Percentiles rank a stretch among this genome's conserved stretches.
These are phyloP conservation scores for Gobio gobio DNA, from an alignment of 2,113 vertebrate genomes.

Conservation along the genomic window DNA sequence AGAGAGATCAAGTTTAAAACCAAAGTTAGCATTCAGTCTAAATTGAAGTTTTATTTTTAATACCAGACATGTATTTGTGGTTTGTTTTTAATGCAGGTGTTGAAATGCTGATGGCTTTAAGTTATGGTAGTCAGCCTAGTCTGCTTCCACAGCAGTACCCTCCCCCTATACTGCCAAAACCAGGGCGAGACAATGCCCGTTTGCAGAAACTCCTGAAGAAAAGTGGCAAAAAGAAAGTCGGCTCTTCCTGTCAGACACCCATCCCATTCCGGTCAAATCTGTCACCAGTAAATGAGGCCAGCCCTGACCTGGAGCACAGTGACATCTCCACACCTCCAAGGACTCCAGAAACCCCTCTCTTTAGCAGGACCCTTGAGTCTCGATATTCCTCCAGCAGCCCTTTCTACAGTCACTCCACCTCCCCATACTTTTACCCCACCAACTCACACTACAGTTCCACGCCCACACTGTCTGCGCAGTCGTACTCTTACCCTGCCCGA, in stretches of 20 bases:
- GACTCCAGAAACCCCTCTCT: constrained; percentile 52
- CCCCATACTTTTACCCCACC: constrained; percentile 70
- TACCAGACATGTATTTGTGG: constrained; percentile 27
- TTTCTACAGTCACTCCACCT: constrained; percentile 36
- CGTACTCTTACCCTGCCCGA: constrained; percentile 43
- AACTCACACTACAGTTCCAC: constrained; percentile 60
- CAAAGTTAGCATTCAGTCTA: background rate
- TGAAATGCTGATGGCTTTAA: constrained; percentile 82
- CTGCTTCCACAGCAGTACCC: constrained; percentile 69
- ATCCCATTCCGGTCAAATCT: constrained; percentile 83
- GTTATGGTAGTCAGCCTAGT: constrained; percentile 65
- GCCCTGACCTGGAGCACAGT: constrained; percentile 80
- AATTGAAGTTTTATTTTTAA: background rate
- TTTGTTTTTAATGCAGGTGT: constrained; percentile 70
- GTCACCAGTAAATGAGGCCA: constrained; percentile 90
- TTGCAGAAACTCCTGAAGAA: constrained; percentile 89
- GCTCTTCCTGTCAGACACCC: constrained; percentile 65
- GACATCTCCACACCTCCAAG: constrained; percentile 68
- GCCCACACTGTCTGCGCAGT: constrained; percentile 51
- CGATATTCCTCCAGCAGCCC: constrained; percentile 65
- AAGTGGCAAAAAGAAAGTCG: constrained; percentile 76
- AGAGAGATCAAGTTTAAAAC: background rate
- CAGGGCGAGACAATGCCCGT: constrained; percentile 83
- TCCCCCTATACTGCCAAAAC: constrained; percentile 88
- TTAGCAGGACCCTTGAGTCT: constrained; percentile 19